Evolutionary conservation across 2,797 vertebrate species (phyloP).

Genomic region (Spinus pinus): DNA sequence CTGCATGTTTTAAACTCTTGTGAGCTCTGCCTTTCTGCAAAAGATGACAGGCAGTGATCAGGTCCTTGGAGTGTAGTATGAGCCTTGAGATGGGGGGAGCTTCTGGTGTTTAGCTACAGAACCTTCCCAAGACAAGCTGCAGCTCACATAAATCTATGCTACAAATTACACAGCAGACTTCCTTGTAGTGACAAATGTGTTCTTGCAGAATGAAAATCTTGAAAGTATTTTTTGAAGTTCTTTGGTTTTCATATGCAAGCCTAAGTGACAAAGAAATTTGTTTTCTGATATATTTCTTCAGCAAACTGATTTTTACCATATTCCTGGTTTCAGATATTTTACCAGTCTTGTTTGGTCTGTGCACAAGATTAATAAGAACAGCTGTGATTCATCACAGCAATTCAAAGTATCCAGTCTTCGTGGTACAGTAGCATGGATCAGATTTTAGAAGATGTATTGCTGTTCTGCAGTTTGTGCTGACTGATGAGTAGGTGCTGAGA

Average conservation of each 20-base stretch:
- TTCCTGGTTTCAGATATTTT: neutral
- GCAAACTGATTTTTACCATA: neutral
- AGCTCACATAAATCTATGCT: neutral
- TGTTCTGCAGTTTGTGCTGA: neutral
- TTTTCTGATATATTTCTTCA: neutral
- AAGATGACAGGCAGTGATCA: neutral
- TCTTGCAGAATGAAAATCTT: neutral
- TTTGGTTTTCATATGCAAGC: neutral
- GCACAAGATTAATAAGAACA: neutral
- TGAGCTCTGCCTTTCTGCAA: neutral
- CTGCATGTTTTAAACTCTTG: neutral
- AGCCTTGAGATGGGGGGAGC: neutral
- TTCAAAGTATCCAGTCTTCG: neutral
- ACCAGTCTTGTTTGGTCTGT: neutral
- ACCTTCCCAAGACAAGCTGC: neutral
- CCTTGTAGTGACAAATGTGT: neutral
- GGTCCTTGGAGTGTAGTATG: neutral
- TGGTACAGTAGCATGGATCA: neutral
- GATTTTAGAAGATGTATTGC: neutral
- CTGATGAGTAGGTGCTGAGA: neutral
- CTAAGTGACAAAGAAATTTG: neutral
- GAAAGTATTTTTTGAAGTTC: neutral
- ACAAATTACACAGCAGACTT: neutral
- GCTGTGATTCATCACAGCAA: neutral
- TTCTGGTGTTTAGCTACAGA: neutral